phyloP scores from a whole-genome alignment of 1,140 invertebrate genomes.

The Littorina saxatilis region DNA sequence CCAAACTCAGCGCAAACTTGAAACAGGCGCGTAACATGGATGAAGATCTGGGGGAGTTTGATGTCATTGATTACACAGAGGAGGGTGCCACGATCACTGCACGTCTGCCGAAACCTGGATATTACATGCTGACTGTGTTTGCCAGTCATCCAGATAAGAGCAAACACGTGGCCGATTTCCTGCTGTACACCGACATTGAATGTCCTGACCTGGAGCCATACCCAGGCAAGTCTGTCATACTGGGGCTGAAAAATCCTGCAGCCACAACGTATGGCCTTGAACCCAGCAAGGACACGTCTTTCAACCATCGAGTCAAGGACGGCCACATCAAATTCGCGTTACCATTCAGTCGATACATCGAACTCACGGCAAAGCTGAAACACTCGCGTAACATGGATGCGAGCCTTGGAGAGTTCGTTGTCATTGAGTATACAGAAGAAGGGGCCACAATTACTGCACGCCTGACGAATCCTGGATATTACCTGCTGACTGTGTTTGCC shows the following conservation, averaged over 20 bases:
- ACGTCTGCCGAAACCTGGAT: background rate
- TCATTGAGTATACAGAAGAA: constrained; percentile 3
- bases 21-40: background rate
- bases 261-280: background rate
- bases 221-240: background rate
- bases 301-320: background rate
- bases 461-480: background rate
- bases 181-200: background rate
- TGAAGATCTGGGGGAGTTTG: background rate
- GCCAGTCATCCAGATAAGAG: background rate
- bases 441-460: background rate
- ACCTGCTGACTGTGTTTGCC: background rate
- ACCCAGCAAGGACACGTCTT: background rate
- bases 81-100: background rate
- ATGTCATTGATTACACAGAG: background rate
- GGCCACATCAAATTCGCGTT: background rate
- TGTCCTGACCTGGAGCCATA: background rate
- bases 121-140: constrained; percentile 6
- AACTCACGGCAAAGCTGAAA: background rate
- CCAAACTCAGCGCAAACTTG: background rate
- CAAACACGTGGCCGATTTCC: background rate
- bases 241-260: background rate
- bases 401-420: background rate
- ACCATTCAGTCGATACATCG: background rate
- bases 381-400: background rate